Percentiles rank a stretch among this genome's conserved stretches.
These are phyloP conservation scores for Nymphicus hollandicus DNA, from an alignment of 2,113 vertebrate species.

Conservation along the genomic window DNA sequence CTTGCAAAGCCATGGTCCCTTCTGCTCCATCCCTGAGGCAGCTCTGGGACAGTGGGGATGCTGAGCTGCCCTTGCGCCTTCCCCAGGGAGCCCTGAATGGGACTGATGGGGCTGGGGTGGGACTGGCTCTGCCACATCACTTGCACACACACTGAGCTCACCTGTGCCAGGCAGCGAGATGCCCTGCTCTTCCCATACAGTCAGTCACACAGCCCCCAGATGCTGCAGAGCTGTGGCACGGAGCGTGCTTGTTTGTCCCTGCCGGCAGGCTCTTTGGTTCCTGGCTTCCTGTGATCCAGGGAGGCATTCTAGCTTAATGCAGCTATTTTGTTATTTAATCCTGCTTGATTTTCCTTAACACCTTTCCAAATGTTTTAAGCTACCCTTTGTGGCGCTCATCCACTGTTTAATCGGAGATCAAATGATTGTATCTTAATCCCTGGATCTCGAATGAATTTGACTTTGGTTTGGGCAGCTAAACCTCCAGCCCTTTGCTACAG, in stretches of 20 bases:
- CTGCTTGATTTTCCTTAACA: conserved; percentile 19
- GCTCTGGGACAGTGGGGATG: not conserved
- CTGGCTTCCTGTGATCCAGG: not conserved
- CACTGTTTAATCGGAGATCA: conserved; percentile 27
- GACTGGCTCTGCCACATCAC: not conserved
- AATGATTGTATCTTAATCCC: conserved; percentile 28
- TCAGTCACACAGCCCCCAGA: not conserved
- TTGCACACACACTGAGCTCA: not conserved
- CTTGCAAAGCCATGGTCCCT: not conserved
- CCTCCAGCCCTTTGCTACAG: not conserved
- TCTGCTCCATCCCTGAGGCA: not conserved
- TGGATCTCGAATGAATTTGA: not conserved
- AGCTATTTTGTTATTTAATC: conserved; percentile 41
- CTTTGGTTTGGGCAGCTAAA: not conserved
- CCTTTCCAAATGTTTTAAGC: conserved; percentile 51
- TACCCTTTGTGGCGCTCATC: conserved; percentile 28
- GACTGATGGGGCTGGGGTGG: not conserved
- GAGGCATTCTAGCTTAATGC: not conserved
- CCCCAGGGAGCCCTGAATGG: not conserved
- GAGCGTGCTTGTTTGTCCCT: not conserved
- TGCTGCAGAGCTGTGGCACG: not conserved
- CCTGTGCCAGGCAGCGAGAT: not conserved
- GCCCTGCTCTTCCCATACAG: not conserved
- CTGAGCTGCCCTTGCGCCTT: not conserved
- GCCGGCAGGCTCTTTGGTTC: not conserved